Base-by-base conservation (phyloP, 1,140 invertebrate genomes). In the Drosophila auraria region DNA sequence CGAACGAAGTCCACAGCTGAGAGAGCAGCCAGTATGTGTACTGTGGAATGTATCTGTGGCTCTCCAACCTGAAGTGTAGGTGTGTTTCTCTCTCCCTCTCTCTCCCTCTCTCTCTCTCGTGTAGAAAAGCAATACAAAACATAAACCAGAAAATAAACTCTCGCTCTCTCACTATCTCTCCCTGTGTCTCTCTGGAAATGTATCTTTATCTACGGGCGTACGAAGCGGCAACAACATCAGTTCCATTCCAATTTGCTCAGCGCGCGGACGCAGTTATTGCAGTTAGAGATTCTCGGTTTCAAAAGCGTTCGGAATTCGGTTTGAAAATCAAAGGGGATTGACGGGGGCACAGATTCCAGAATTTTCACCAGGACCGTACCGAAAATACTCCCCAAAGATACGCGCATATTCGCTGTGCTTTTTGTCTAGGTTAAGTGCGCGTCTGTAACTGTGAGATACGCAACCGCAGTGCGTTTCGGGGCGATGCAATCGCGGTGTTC, bases 181-280 rank as follows among this genome's bases (percentile, higher is more conserved):
- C 33, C 20, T 20, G 40, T 14, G 17, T 27, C 57, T 78, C 57
- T 62, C 33, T 60, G 56, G 61, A 68, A 84, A 63, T 59, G 77
- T 66, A 80, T 83, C 66, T 81, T 69, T 81, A 75, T 73, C 76
- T 69, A 50, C 62, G 40, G n/a, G 57, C 42, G 78, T 53, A 70
- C 23, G 49, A 78, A 49, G 71, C 81, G 77, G 78, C 73, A 83
- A 91, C 61, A 83, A 86, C 76, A 80, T 87, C 80, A 91, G 80
- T 91, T 78, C 63, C 76, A 79, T 69, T 89, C 63, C 76, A 74
- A 68, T 62, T 63, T 78, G 80, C 82, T 81, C 76, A 83, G 68
- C 82, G 87, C 82, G 82, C 87, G 87, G 87, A 77, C 87, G 87
- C 87, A 38, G 17, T 38, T 20, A 23, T 15, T 38, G 7, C 17